These are phyloP conservation scores for Psilopsiagon aurifrons DNA, from an alignment of 2,113 vertebrate genomes.

Conservation along the genomic window DNA sequence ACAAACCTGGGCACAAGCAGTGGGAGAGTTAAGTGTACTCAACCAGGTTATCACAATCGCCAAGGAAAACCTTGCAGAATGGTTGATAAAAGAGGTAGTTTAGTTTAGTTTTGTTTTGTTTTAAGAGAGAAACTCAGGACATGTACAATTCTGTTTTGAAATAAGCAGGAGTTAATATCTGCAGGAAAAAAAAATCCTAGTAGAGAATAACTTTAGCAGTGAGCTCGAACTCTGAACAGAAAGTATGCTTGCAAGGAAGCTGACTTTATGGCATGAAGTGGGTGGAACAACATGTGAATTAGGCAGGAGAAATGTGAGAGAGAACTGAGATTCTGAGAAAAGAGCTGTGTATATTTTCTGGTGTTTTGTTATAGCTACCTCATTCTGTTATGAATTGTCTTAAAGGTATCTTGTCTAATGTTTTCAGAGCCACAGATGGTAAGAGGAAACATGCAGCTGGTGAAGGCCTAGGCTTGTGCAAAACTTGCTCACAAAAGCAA, in stretches of 20 bases:
- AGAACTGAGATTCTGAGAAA: not conserved
- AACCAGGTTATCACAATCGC: accelerated
- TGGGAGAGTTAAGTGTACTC: not conserved
- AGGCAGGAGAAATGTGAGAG: not conserved
- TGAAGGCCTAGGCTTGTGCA: not conserved
- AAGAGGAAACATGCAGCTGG: not conserved
- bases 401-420: not conserved
- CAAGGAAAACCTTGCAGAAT: not conserved
- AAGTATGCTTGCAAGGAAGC: not conserved
- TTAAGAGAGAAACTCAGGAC: not conserved
- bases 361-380: not conserved
- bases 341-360: not conserved
- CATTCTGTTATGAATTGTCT: not conserved
- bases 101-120: not conserved
- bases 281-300: not conserved
- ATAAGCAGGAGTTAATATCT: not conserved
- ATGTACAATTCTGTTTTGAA: not conserved
- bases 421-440: not conserved
- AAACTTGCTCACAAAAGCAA: not conserved
- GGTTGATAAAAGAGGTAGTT: not conserved
- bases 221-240: not conserved
- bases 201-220: not conserved
- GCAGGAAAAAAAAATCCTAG: not conserved
- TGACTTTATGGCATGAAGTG: not conserved
- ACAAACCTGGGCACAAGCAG: not conserved